Percentiles rank a stretch among this genome's conserved stretches.
Evolutionary conservation across 2,797 vertebrate species (phyloP).

Genomic region (Novumbra hubbsi): DNA sequence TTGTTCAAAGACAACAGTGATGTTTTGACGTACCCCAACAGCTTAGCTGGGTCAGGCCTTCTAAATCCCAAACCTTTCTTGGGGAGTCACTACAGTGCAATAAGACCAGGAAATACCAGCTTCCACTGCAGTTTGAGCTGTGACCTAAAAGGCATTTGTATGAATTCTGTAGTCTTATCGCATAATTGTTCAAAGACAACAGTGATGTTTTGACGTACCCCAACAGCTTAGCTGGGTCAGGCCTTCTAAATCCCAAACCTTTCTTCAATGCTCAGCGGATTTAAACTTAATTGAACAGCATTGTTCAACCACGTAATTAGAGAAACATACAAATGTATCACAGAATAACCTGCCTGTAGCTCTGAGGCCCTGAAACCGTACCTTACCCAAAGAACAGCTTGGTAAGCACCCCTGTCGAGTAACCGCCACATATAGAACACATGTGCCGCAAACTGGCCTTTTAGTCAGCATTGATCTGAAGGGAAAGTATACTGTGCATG

Average conservation of each 20-base stretch:
- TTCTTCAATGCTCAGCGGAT: too few species aligned
- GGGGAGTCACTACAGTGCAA: too few species aligned
- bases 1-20: neutral
- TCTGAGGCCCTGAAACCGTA: neutral
- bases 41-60: too few species aligned
- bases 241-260: neutral
- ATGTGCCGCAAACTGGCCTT: conserved; percentile 6
- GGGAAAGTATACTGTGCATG: neutral
- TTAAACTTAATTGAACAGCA: too few species aligned
- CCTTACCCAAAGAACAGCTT: neutral
- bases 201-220: neutral
- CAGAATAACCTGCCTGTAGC: neutral
- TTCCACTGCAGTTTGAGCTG: neutral
- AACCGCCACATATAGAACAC: neutral
- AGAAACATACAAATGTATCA: neutral
- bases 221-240: too few species aligned
- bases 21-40: neutral
- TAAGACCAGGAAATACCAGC: neutral
- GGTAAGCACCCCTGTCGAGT: neutral
- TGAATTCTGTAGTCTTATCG: neutral
- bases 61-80: neutral
- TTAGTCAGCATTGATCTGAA: conserved; percentile 1
- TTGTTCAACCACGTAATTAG: too few species aligned
- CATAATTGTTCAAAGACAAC: neutral
- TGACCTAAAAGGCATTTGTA: neutral